Evolutionary conservation across 2,113 vertebrate species (phyloP).

Genomic region (Mesitornis unicolor): DNA sequence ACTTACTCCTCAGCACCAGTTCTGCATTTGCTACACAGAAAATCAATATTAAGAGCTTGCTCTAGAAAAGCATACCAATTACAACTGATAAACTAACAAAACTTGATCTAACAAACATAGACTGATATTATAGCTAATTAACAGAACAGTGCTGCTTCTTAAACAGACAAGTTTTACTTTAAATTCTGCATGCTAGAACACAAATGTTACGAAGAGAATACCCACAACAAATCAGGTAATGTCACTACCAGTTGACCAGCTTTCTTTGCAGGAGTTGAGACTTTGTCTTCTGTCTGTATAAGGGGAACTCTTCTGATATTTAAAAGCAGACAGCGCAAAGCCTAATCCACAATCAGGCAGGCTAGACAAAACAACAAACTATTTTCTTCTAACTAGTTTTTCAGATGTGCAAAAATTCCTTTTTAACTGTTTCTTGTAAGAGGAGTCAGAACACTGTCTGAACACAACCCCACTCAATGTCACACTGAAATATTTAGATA

Average conservation of each 20-base stretch:
- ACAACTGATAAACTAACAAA: neutral
- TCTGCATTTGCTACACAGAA: neutral
- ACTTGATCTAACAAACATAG: neutral
- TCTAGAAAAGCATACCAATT: neutral
- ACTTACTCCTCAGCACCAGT: neutral
- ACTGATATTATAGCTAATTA: neutral
- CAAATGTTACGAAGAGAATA: neutral
- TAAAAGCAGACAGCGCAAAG: neutral
- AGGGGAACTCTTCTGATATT: neutral
- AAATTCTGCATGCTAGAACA: neutral
- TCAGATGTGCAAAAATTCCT: slow-evolving; percentile 31
- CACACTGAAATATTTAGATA: neutral
- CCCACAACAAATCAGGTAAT: neutral
- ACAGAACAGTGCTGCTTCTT: neutral
- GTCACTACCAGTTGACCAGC: neutral
- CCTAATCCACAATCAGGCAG: neutral
- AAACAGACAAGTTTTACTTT: neutral
- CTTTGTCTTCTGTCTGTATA: neutral
- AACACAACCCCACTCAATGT: neutral
- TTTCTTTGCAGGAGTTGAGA: neutral
- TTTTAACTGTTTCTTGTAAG: slow-evolving; percentile 29
- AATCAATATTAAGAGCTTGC: neutral
- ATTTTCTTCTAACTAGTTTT: neutral
- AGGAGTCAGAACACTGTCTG: neutral
- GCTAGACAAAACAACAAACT: slow-evolving; percentile 23